Percentiles rank a stretch among this genome's conserved stretches.
Conservation (phyloP, 2,113 vertebrate genomes). For the Cynopterus brachyotis region DNA sequence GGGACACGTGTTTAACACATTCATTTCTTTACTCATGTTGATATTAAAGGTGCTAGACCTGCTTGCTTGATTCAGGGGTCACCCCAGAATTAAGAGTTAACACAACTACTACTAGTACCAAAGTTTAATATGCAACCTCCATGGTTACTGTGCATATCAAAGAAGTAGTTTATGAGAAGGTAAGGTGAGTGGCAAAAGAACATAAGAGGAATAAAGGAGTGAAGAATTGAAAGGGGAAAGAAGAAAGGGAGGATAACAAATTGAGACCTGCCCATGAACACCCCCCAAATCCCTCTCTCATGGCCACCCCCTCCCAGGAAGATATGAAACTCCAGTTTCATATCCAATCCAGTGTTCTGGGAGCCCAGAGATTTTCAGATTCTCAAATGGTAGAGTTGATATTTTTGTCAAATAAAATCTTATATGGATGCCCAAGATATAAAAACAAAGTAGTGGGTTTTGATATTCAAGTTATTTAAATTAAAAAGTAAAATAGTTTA, state of each 20-base stretch:
- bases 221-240: background rate
- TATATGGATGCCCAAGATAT: background rate
- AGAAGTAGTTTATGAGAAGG: background rate
- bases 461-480: background rate
- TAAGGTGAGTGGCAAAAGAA: background rate
- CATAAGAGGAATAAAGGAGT: background rate
- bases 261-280: background rate
- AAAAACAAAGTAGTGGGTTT: background rate
- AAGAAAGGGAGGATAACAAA: background rate
- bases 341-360: background rate
- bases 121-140: background rate
- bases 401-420: background rate
- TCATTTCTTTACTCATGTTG: background rate
- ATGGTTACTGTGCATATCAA: background rate
- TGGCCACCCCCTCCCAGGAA: no score
- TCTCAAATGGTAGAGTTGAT: slow-evolving; percentile 1
- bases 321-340: background rate
- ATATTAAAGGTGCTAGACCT: background rate
- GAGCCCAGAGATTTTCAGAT: background rate
- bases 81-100: background rate
- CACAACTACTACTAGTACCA: background rate
- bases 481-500: background rate
- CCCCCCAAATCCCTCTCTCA: background rate
- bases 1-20: background rate
- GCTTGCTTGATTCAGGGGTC: background rate